Evolutionary conservation across 2,797 vertebrate species (phyloP).

Genomic region (Cossypha niveicapilla): DNA sequence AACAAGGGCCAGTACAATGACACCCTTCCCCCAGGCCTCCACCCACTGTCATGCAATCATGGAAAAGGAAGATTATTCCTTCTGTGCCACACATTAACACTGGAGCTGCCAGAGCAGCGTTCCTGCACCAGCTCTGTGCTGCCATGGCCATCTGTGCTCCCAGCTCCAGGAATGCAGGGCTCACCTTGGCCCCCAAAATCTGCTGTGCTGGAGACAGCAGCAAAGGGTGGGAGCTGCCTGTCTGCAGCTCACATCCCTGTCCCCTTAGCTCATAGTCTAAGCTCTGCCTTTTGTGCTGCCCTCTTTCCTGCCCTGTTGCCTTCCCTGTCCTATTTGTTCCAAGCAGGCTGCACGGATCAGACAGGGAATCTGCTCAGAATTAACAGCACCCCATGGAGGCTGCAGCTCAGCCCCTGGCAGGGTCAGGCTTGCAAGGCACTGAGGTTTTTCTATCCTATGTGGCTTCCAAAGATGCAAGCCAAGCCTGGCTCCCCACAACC

Average conservation of each 20-base stretch:
- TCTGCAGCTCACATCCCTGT: neutral
- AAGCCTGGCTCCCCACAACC: neutral
- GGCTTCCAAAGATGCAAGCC: neutral
- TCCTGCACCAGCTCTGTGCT: accelerated
- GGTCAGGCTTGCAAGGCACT: neutral
- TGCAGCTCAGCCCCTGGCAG: neutral
- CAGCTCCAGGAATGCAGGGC: neutral
- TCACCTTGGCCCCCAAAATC: accelerated
- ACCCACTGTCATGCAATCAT: neutral
- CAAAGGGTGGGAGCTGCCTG: neutral
- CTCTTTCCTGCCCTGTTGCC: neutral
- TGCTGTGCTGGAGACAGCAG: neutral
- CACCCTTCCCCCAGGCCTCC: conserved; percentile 20
- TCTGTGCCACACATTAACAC: neutral
- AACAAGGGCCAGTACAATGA: neutral
- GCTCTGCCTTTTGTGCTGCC: neutral
- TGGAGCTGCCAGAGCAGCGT: neutral
- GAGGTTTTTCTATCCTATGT: neutral
- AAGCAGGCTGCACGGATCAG: neutral
- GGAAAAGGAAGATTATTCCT: neutral
- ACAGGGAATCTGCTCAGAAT: conserved; percentile 7
- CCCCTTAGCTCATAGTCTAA: neutral
- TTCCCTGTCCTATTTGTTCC: neutral
- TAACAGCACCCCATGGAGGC: neutral
- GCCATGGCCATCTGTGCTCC: neutral